These are phyloP conservation scores for Lethocerus indicus DNA, from an alignment of 1,140 invertebrate genomes.

Conservation along the genomic window DNA sequence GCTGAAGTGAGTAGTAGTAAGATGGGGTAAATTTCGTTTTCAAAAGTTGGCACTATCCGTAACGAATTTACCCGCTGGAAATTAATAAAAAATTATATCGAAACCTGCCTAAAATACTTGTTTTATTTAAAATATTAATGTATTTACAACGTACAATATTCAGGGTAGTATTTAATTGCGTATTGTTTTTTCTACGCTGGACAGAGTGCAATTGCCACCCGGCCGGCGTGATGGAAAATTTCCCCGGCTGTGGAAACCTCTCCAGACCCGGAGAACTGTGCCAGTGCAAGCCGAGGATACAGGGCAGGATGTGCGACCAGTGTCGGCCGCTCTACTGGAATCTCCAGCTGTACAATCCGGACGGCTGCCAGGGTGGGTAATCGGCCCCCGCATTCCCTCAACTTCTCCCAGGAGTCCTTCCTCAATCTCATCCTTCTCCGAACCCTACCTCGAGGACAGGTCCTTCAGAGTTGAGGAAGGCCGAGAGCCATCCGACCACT, in stretches of 20 bases:
- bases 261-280: slow-evolving; percentile 74
- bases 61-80: neutral
- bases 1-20: too few species aligned
- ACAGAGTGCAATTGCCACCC: slow-evolving; percentile 94
- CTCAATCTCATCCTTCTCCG: too few species aligned
- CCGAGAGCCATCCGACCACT: too few species aligned
- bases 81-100: neutral
- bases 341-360: slow-evolving; percentile 66
- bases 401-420: too few species aligned
- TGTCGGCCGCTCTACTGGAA: slow-evolving; percentile 94
- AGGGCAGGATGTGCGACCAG: slow-evolving; percentile 84
- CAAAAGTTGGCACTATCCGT: too few species aligned
- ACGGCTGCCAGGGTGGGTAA: slow-evolving; percentile 86
- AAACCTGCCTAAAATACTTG: neutral
- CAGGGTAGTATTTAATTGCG: neutral
- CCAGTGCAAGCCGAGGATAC: slow-evolving; percentile 85
- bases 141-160: neutral
- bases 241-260: slow-evolving; percentile 74
- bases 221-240: slow-evolving; percentile 74
- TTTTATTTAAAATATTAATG: neutral
- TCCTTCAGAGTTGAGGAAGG: too few species aligned
- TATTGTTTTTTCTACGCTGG: slow-evolving; percentile 16
- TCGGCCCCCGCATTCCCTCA: too few species aligned
- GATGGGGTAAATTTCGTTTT: too few species aligned
- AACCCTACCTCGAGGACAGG: too few species aligned